Conservation (phyloP, 2,113 vertebrate genomes). For the Hemicordylus capensis region DNA sequence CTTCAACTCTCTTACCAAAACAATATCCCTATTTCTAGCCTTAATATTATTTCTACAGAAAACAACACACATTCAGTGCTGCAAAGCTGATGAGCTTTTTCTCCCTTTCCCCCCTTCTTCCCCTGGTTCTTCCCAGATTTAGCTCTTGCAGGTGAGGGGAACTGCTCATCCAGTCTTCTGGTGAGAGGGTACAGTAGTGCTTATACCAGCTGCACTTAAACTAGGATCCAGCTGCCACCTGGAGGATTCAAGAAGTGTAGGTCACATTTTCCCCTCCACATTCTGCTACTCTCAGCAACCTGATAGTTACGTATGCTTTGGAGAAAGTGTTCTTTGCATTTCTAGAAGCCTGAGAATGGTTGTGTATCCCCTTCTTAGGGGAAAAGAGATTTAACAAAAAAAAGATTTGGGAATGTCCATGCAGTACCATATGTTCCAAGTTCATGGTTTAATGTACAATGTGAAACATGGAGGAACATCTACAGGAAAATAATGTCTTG, state of each 20-base stretch:
- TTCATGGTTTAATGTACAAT: not conserved
- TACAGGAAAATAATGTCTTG: not conserved
- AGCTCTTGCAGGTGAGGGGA: not conserved
- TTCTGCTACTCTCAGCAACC: not conserved
- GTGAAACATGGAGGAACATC: not conserved
- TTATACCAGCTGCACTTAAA: slow-evolving; percentile 5
- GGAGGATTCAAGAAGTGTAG: slow-evolving; percentile 56
- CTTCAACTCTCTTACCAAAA: not conserved
- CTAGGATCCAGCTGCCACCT: slow-evolving; percentile 66
- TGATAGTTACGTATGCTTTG: not conserved
- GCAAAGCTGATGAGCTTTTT: not conserved
- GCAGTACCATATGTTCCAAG: not conserved
- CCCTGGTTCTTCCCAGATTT: not conserved
- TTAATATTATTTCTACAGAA: not conserved
- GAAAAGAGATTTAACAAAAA: not conserved
- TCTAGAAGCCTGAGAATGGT: not conserved
- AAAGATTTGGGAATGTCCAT: not conserved
- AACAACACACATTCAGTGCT: too few relatives aligned
- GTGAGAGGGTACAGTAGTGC: not conserved
- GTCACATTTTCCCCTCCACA: not conserved
- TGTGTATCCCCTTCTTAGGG: not conserved
- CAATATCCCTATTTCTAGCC: not conserved
- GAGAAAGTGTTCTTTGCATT: not conserved
- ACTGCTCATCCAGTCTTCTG: not conserved
- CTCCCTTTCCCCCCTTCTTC: not conserved